Base-by-base conservation (phyloP, 2,113 vertebrate genomes). In the Neogale vison region DNA sequence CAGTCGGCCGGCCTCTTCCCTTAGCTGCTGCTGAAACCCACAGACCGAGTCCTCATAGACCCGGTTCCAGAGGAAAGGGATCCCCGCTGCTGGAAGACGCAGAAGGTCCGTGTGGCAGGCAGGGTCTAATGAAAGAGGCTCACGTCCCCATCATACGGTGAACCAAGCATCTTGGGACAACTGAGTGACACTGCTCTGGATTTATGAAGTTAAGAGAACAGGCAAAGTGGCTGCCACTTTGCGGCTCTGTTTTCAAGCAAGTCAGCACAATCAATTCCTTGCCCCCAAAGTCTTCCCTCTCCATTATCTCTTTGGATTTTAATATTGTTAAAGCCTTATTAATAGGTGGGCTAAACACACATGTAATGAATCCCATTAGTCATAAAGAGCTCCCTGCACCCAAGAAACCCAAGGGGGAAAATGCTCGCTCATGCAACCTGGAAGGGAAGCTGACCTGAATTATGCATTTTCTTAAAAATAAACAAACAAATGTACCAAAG, bases 301-400 rank as follows among this genome's bases (percentile, higher is more conserved):
- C 69, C 42, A 23, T 57, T 45, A 72, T 72, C 88, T 65, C 79
- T 93, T 84, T 79, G 90, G 89, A 77, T 97, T 92, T 93, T 84
- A 95, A 96, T 97, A 95, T 7, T 57, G 7, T 86, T 69, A 95
- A 93, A 98, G 91, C 29, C 24, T 86, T 84, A 90, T 45, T 79
- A 84, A 95, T 1, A 23, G 72, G 92, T 45, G 45, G 59, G 24
- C 47, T n/a, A 79, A 85, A 89, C 36, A 50, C 42, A 36, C 84
- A 45, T 6, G 23, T 85, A 95, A 93, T 92, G 92, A 97, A 80
- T 67, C 47, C 95, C 95, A 77, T 82, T 97, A 47, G 86, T 93
- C 86, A 97, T 52, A 87, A 93, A 63, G 1, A 61, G 71, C 21
- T 94, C 81, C 92, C 20, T 24, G 39, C 2, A 69, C 47, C 45